Evolutionary conservation across 1,140 invertebrate species (phyloP).

Genomic region (Drosophila ananassae): DNA sequence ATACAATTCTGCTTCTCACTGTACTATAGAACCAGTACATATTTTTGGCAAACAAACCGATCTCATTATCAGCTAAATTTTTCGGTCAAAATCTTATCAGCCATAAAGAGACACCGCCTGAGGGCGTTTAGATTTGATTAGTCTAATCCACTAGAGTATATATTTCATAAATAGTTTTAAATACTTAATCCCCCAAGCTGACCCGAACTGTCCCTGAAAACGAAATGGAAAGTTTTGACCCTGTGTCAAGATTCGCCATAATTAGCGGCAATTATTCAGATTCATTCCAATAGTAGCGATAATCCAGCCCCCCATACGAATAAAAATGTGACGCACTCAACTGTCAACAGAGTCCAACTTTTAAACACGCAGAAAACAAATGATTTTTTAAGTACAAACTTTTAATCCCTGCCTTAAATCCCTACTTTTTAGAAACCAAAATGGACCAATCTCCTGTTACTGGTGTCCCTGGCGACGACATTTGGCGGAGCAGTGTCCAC

Average conservation of each 20-base stretch:
- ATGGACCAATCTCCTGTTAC: constrained; percentile 67
- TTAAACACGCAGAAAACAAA: background rate
- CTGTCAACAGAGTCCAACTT: constrained; percentile 6
- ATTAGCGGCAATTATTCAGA: constrained; percentile 40
- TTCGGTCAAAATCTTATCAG: constrained; percentile 34
- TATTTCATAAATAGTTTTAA: constrained; percentile 18
- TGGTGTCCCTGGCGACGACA: constrained; percentile 86
- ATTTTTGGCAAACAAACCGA: constrained; percentile 20
- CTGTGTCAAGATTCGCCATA: constrained; percentile 24
- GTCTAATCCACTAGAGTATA: background rate
- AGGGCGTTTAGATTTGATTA: background rate
- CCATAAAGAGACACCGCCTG: constrained; percentile 31
- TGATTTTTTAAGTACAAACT: background rate
- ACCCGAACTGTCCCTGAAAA: constrained; percentile 3
- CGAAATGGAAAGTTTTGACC: constrained; percentile 39
- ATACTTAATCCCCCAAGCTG: constrained; percentile 6
- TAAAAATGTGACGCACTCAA: constrained; percentile 34
- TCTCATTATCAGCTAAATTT: constrained; percentile 21
- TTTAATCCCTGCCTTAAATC: background rate
- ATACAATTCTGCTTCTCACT: background rate
- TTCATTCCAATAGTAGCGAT: constrained; percentile 3
- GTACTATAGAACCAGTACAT: background rate
- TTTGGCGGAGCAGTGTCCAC: constrained; percentile 93
- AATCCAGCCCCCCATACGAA: constrained; percentile 12
- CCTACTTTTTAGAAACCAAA: constrained; percentile 45